Conservation (phyloP, 2,888 invertebrate genomes). For the Pandemis cinnamomeana region DNA sequence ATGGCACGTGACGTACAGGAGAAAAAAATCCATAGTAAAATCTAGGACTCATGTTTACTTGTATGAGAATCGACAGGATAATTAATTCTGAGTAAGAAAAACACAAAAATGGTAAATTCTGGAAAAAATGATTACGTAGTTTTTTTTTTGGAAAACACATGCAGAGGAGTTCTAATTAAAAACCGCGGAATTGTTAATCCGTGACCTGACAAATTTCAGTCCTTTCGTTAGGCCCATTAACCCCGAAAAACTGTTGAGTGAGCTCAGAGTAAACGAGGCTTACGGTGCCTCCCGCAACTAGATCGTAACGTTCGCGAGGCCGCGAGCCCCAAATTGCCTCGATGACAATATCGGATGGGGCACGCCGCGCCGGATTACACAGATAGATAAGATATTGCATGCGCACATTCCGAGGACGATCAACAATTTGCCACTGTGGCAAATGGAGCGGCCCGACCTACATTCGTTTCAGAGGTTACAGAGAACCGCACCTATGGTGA, state of each 20-base stretch:
- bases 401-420: constrained; percentile 77
- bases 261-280: constrained; percentile 40
- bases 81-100: too few relatives aligned
- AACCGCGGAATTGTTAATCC: constrained; percentile 28
- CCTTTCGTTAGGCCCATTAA: constrained; percentile 43
- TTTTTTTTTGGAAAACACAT: not conserved
- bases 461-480: constrained; percentile 62
- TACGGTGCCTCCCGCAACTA: constrained; percentile 46
- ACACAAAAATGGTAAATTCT: too few relatives aligned
- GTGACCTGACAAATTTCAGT: constrained; percentile 40
- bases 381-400: constrained; percentile 76
- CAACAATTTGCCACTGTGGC: constrained; percentile 79
- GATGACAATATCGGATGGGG: constrained; percentile 47
- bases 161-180: constrained; percentile 21
- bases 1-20: too few relatives aligned
- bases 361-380: constrained; percentile 45
- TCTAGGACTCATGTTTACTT: too few relatives aligned
- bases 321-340: constrained; percentile 44
- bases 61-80: too few relatives aligned
- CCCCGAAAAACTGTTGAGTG: constrained; percentile 42
- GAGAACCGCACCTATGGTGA: constrained; percentile 76
- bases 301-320: constrained; percentile 48
- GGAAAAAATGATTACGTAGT: too few relatives aligned
- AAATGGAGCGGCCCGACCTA: constrained; percentile 82
- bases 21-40: too few relatives aligned